Conservation (phyloP, 2,797 vertebrate species). For the Balearica regulorum region DNA sequence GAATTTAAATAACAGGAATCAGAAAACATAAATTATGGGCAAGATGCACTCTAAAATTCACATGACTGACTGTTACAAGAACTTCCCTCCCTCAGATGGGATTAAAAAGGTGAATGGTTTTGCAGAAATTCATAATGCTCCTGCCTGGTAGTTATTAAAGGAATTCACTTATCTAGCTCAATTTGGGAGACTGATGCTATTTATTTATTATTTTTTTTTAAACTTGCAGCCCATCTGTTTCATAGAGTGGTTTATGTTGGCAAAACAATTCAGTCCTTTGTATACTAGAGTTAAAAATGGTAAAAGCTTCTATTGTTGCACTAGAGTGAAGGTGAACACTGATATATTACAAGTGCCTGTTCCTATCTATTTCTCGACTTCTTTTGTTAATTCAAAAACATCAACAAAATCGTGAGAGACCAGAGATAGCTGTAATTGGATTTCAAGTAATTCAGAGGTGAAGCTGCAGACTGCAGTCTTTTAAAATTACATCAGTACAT, state of each 20-base stretch:
- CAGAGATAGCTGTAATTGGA: conserved; percentile 52
- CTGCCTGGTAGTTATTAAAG: conserved; percentile 8
- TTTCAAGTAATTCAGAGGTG: conserved; percentile 61
- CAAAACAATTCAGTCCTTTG: conserved; percentile 36
- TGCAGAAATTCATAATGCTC: conserved; percentile 17
- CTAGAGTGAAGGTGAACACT: conserved; percentile 22
- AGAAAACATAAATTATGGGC: conserved; percentile 15
- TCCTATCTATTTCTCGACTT: conserved; percentile 52
- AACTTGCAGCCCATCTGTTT: conserved; percentile 16
- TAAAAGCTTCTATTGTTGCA: conserved; percentile 50
- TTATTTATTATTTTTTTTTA: neutral
- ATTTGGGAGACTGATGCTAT: neutral
- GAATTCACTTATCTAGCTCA: conserved; percentile 6
- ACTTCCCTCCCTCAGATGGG: conserved; percentile 14
- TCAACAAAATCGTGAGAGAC: conserved; percentile 54
- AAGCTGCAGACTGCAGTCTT: conserved; percentile 52
- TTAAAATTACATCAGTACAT: conserved; percentile 62
- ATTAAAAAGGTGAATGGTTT: conserved; percentile 45
- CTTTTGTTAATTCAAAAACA: conserved; percentile 65
- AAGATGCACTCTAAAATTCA: conserved; percentile 43
- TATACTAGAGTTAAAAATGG: conserved; percentile 20
- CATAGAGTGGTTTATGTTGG: conserved; percentile 11
- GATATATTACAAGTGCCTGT: conserved; percentile 40
- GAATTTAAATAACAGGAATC: conserved; percentile 53
- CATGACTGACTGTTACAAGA: conserved; percentile 41